A percentile compares a stretch with the other conserved stretches of the same genome.
Evolutionary conservation across 2,113 vertebrate species (phyloP).

Genomic region (Xenopus laevis): DNA sequence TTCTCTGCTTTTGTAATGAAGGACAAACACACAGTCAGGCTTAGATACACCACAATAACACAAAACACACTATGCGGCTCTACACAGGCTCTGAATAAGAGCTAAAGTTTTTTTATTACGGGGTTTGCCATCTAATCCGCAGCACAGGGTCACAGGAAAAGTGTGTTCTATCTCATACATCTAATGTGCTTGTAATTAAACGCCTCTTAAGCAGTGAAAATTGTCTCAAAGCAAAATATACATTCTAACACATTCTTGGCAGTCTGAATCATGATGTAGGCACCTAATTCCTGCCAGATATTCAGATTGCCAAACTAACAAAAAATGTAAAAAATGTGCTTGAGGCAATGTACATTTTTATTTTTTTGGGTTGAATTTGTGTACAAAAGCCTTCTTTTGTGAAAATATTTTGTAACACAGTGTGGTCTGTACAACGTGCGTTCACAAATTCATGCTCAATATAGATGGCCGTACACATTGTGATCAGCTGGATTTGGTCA

Average conservation of each 20-base stretch:
- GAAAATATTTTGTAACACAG: no score
- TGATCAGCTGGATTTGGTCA: no score
- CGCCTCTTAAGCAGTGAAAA: background rate
- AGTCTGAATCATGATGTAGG: background rate
- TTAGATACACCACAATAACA: background rate
- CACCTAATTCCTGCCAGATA: background rate
- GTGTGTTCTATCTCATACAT: background rate
- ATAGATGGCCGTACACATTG: no score
- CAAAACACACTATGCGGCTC: background rate
- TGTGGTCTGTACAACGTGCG: no score
- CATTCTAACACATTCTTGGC: background rate
- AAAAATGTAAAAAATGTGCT: no score
- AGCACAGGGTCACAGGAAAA: background rate
- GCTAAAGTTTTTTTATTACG: background rate
- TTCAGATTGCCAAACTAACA: no score
- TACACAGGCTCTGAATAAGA: background rate
- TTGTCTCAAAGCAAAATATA: no score
- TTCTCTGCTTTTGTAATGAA: slow-evolving; percentile 34
- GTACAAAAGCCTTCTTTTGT: no score
- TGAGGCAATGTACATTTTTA: no score
- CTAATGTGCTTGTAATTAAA: background rate
- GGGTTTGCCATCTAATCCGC: background rate
- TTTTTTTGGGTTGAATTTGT: no score
- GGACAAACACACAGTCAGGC: slow-evolving; percentile 11
- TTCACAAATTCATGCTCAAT: no score